Percentiles rank a stretch among this genome's conserved stretches.
These are phyloP conservation scores for Meiosimyza decipiens DNA, from an alignment of 2,888 invertebrate species.

Conservation along the genomic window DNA sequence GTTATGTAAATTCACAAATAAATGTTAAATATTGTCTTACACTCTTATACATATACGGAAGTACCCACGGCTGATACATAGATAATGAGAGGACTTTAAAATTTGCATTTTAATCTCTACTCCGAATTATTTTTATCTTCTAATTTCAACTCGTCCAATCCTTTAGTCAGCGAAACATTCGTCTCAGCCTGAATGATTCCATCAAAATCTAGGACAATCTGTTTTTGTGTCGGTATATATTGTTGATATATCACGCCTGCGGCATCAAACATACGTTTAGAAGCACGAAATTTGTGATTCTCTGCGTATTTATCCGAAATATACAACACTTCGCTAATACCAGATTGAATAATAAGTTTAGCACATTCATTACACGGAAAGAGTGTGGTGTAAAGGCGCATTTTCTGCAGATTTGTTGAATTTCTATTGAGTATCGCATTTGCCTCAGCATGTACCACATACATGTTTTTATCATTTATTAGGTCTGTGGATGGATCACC, in stretches of 20 bases:
- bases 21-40: no score
- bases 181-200: constrained; percentile 41
- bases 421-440: constrained; percentile 97
- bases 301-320: constrained; percentile 84
- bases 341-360: constrained; percentile 94
- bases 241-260: constrained; percentile 78
- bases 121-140: background rate
- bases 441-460: constrained; percentile 97
- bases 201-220: constrained; percentile 77
- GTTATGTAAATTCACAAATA: no score
- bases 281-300: constrained; percentile 77
- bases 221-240: constrained; percentile 72
- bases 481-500: constrained; percentile 58
- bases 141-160: constrained; percentile 35
- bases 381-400: constrained; percentile 87
- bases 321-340: constrained; percentile 83
- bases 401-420: constrained; percentile 78
- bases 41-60: no score
- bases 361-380: constrained; percentile 99
- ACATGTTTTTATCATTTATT: constrained; percentile 84
- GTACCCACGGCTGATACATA: no score
- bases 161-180: constrained; percentile 34
- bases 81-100: no score
- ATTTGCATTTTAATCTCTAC: background rate
- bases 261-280: constrained; percentile 84